Evolutionary conservation across 2,797 vertebrate genomes (phyloP).

Genomic region (Hapalemur alaotrensis): DNA sequence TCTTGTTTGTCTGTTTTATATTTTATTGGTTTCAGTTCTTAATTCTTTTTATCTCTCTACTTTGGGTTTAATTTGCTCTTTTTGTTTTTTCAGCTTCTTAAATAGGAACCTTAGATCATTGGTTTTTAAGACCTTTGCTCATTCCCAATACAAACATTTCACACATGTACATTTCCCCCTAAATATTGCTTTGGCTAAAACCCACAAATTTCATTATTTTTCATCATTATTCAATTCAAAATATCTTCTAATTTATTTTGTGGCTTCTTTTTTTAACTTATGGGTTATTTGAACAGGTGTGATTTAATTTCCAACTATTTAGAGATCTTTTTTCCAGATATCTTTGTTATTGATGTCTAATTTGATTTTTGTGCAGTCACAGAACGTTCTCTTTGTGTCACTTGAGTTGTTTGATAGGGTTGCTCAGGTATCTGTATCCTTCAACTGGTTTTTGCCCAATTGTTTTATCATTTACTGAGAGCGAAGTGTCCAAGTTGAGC

Average conservation of each 20-base stretch:
- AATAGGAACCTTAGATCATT: background rate
- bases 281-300: background rate
- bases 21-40: no score
- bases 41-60: no score
- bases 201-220: background rate
- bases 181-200: no score
- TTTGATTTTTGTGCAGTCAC: background rate
- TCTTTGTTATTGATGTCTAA: background rate
- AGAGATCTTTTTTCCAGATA: background rate
- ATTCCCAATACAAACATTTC: background rate
- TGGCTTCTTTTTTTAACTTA: background rate
- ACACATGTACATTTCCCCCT: background rate
- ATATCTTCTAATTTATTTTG: background rate
- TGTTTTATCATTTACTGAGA: background rate
- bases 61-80: background rate
- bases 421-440: background rate
- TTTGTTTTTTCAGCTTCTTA: background rate
- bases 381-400: background rate
- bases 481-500: background rate
- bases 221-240: background rate
- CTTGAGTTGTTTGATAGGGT: background rate
- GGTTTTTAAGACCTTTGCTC: background rate
- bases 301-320: background rate
- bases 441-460: background rate
- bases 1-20: no score